phyloP scores from a whole-genome alignment of 2,888 invertebrate species.

The Parnassius glacialis region DNA sequence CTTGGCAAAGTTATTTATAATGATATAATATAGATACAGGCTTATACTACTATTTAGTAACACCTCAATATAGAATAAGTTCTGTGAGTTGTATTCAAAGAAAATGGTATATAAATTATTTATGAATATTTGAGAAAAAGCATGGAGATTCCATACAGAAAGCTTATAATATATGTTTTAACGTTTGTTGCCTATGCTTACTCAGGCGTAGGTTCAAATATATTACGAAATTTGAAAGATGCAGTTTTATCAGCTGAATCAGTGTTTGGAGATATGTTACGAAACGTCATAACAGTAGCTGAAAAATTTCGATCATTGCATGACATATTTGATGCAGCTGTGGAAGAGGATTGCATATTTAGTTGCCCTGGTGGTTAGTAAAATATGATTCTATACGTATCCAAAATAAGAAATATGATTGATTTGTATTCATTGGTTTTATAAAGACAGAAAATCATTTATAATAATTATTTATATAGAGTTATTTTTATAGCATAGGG shows the following conservation, averaged over 20 bases:
- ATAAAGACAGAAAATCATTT: no score
- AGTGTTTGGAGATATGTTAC: constrained; percentile 89
- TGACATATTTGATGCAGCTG: constrained; percentile 91
- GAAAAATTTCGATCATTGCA: constrained; percentile 88
- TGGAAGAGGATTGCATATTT: constrained; percentile 90
- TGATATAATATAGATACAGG: no score
- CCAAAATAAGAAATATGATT: no score
- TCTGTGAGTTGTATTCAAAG: no score
- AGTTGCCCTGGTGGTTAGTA: constrained; percentile 86
- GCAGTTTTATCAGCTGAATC: constrained; percentile 90
- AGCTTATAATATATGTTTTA: constrained; percentile 86
- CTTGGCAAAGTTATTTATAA: no score
- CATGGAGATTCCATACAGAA: constrained; percentile 89
- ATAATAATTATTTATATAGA: no score
- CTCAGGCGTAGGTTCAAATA: constrained; percentile 89
- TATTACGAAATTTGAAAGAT: constrained; percentile 87
- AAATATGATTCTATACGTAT: background rate
- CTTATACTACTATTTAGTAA: no score
- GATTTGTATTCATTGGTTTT: background rate
- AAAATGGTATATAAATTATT: no score
- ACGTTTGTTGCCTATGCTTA: constrained; percentile 90
- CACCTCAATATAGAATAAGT: no score
- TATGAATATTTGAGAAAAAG: no score
- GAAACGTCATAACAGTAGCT: constrained; percentile 86
- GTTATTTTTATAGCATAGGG: no score